Evolutionary conservation across 2,113 vertebrate genomes (phyloP), one percentile per base, ranked within the genome.

Genomic region (Casuarius casuarius): DNA sequence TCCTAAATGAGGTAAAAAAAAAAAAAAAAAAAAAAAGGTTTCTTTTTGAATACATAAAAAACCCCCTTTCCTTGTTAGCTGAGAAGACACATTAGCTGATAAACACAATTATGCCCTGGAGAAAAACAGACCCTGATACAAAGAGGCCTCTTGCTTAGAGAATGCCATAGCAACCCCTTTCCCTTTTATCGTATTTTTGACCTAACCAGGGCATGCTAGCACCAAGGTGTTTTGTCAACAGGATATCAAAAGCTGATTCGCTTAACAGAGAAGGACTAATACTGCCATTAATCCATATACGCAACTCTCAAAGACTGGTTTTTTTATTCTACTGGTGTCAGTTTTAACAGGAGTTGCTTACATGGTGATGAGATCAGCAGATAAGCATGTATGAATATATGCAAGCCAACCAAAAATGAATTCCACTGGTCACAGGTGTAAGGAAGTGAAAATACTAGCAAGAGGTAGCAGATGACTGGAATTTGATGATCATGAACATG

Each of bases 1-100:
- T 98, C 96, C 95, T 98, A 98, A 98, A 94, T 98, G 98, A 99
- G 98, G 98, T 98, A 98, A 98, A 98, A 98, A 89, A 96, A 20
- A 76, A 61, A 42, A 29, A 98, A 98, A 98, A 88, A 98, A 89
- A 96, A 20, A 76, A 61, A 44, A 29, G 14, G 19, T 46, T 91
- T 91, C 26, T 51, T 89, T 73, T 73, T 93, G 67, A 92, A 92
- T 75, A 95, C 10, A 75, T 2, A 62, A 19, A 94, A 95, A 95
- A 38, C 58, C 65, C 90, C 81, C 21, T 73, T 95, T 95, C 94
- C 68, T 89, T 94, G 67, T 87, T 89, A 93, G 62, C 59, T 95
- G 89, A 94, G 98, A 96, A 63, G 91, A 97, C 94, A 96, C 87
- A 96, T 95, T 92, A 97, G 91, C 70, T 98, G 95, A 95, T 97